These are phyloP conservation scores for Lophius piscatorius DNA, from an alignment of 2,113 vertebrate genomes.

Conservation along the genomic window DNA sequence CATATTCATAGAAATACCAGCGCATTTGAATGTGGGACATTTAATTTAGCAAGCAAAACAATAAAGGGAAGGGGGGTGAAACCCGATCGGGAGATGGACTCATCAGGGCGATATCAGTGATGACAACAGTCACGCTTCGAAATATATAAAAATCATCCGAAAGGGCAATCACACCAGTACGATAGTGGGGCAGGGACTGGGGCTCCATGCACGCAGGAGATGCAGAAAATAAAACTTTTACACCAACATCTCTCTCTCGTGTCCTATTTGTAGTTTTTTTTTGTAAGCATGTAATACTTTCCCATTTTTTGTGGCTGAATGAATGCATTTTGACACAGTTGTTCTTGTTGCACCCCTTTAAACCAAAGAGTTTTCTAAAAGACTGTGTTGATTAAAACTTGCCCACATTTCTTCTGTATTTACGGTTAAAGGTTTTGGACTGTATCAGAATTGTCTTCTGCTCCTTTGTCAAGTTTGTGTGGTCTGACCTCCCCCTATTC, in stretches of 20 bases:
- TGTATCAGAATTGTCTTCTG: background rate
- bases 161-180: slow-evolving; percentile 59
- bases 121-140: slow-evolving; percentile 60
- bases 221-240: slow-evolving; percentile 20
- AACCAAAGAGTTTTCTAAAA: too few relatives aligned
- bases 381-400: too few relatives aligned
- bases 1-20: too few relatives aligned
- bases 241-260: background rate
- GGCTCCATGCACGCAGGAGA: slow-evolving; percentile 46
- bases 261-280: too few relatives aligned
- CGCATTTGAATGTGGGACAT: too few relatives aligned
- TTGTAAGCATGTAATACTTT: too few relatives aligned
- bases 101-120: slow-evolving; percentile 65
- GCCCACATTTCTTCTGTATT: background rate
- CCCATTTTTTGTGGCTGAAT: too few relatives aligned
- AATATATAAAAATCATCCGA: slow-evolving; percentile 56
- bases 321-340: too few relatives aligned
- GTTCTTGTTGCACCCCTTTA: too few relatives aligned
- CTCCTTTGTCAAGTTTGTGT: background rate
- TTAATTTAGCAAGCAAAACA: too few relatives aligned
- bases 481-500: slow-evolving; percentile 10
- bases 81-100: too few relatives aligned
- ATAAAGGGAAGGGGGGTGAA: too few relatives aligned
- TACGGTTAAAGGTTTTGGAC: background rate
- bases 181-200: slow-evolving; percentile 42